Evolutionary conservation across 2,888 invertebrate genomes (phyloP).

Genomic region (Colostygia pectinataria): DNA sequence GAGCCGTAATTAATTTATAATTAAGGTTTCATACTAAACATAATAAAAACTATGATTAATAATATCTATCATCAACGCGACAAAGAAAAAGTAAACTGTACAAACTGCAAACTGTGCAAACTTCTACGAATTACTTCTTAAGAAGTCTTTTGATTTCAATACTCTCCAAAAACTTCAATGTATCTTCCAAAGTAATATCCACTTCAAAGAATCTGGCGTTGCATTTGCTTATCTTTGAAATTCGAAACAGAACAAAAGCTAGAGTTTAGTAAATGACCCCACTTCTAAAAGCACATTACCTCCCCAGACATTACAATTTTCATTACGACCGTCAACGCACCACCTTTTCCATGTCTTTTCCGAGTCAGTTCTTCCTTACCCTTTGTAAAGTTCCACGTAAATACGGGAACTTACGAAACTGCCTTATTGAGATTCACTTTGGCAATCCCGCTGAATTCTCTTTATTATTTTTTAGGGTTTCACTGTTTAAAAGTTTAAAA

Average conservation of each 20-base stretch:
- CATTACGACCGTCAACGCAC: constrained; percentile 52
- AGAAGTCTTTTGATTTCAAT: no score
- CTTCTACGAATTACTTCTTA: no score
- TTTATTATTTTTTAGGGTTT: constrained; percentile 59
- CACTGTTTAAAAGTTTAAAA: background rate
- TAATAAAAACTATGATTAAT: no score
- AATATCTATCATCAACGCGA: no score
- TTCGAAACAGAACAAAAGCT: constrained; percentile 6
- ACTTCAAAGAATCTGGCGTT: background rate
- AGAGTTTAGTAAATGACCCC: constrained; percentile 4
- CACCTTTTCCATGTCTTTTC: constrained; percentile 74
- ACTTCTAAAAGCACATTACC: constrained; percentile 27
- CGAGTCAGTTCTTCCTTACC: constrained; percentile 70
- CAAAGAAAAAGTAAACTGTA: no score
- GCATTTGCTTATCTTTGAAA: constrained; percentile 7
- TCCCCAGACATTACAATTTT: constrained; percentile 32
- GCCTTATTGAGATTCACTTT: constrained; percentile 67
- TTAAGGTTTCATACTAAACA: no score
- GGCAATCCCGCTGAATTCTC: constrained; percentile 52
- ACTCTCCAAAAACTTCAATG: no score
- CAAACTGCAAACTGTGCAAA: no score
- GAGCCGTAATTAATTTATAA: no score
- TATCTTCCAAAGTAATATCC: no score
- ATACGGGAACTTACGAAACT: constrained; percentile 44
- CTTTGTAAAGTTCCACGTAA: constrained; percentile 64